A percentile compares a stretch with the other conserved stretches of the same genome.
phyloP scores from a whole-genome alignment of 2,113 vertebrate genomes.

The Campylorhamphus procurvoides region DNA sequence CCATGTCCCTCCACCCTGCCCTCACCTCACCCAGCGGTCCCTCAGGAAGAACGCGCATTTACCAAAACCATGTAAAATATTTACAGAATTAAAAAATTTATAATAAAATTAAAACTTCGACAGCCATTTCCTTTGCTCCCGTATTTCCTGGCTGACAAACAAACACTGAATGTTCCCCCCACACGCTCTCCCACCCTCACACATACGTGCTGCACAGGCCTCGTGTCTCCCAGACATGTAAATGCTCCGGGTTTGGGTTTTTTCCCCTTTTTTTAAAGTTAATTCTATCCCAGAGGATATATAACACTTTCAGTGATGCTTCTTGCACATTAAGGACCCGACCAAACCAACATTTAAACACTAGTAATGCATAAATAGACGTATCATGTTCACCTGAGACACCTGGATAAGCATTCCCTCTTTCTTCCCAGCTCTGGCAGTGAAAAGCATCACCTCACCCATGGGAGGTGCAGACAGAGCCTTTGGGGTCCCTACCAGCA shows the following conservation, averaged over 20 bases:
- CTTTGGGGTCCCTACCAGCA: background rate
- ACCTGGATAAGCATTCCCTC: background rate
- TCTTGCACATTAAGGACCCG: background rate
- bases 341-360: slow-evolving; percentile 37
- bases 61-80: background rate
- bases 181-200: background rate
- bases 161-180: background rate
- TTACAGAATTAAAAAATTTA: no score
- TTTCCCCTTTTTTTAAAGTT: background rate
- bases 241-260: background rate
- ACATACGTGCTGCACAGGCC: background rate
- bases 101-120: background rate
- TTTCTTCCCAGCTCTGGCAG: slow-evolving; percentile 8
- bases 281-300: slow-evolving; percentile 27
- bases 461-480: background rate
- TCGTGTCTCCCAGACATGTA: background rate
- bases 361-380: slow-evolving; percentile 1
- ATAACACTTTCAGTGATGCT: background rate
- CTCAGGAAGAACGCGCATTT: no score
- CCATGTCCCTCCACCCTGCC: background rate
- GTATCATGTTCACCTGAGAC: background rate
- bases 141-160: background rate
- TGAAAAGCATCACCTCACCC: slow-evolving; percentile 45
- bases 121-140: background rate
- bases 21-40: background rate